Percentiles rank a stretch among this genome's conserved stretches.
Evolutionary conservation across 2,113 vertebrate genomes (phyloP).

Genomic region (Trogon melanurus): DNA sequence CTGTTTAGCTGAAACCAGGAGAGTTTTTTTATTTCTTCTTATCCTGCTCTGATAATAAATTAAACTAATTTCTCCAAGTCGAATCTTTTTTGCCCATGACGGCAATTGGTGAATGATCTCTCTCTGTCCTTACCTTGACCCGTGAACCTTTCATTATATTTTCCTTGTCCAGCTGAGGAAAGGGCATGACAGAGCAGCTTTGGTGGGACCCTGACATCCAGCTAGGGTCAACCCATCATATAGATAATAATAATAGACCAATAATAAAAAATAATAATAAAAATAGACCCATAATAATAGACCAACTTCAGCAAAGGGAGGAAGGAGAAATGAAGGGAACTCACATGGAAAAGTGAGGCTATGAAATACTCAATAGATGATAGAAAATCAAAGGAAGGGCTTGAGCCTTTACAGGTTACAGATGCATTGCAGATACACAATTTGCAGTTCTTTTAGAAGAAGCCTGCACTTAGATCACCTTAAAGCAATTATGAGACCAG

Average conservation of each 20-base stretch:
- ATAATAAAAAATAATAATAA: no score
- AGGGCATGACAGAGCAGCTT: not conserved
- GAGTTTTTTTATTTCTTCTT: not conserved
- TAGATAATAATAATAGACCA: not conserved
- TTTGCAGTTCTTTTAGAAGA: not conserved
- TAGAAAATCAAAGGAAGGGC: not conserved
- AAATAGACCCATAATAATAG: not conserved
- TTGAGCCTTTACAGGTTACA: not conserved
- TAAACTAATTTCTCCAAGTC: not conserved
- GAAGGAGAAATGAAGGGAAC: not conserved
- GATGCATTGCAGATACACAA: not conserved
- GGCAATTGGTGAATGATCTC: not conserved
- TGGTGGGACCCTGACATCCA: not conserved
- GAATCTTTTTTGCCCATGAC: not conserved
- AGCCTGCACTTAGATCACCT: not conserved
- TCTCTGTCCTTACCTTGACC: not conserved
- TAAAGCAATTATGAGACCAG: not conserved
- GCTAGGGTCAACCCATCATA: not conserved
- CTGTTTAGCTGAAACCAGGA: no score
- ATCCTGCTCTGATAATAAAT: not conserved
- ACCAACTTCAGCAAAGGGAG: not conserved
- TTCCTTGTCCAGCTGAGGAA: not conserved
- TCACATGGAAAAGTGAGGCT: not conserved
- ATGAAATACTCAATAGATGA: not conserved
- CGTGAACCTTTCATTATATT: not conserved